Percentiles rank a stretch among this genome's conserved stretches.
Conservation (phyloP, 2,888 invertebrate species). For the Frankliniella intonsa region DNA sequence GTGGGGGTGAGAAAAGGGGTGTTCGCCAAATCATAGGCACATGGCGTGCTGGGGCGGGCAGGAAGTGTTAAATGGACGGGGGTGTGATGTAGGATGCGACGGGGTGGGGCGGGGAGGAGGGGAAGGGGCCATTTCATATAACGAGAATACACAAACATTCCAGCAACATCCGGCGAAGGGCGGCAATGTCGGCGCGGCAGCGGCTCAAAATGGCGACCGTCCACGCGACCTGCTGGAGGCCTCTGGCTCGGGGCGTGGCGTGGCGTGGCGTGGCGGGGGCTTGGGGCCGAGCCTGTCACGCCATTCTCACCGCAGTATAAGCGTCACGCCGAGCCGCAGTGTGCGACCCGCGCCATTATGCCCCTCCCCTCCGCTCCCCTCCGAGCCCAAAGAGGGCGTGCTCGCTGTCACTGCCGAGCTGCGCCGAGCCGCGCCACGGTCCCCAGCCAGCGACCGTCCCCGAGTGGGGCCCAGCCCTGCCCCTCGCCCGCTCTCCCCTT, state of each 20-base stretch:
- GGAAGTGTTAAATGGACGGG: neutral
- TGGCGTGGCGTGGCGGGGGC: neutral
- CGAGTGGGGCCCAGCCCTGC: too few species aligned
- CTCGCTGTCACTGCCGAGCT: too few species aligned
- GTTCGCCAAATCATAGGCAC: neutral
- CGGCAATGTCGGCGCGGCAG: neutral
- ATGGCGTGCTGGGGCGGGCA: neutral
- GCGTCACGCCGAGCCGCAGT: too few species aligned
- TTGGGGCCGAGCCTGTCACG: neutral
- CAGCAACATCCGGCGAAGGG: neutral
- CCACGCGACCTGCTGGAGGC: constrained; percentile 1
- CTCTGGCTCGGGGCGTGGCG: neutral
- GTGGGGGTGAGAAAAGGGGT: neutral
- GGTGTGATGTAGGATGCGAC: neutral
- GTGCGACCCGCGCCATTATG: too few species aligned
- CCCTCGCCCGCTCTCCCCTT: too few species aligned
- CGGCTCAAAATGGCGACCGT: constrained; percentile 21
- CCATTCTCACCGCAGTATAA: neutral
- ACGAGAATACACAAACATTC: constrained; percentile 23
- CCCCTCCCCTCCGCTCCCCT: too few species aligned
- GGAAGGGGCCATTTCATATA: constrained; percentile 8
- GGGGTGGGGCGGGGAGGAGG: neutral
- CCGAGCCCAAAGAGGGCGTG: too few species aligned
- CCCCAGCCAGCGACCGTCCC: too few species aligned
- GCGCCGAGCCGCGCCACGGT: too few species aligned